Evolutionary conservation across 2,888 invertebrate genomes (phyloP), one percentile per base, ranked within the genome.

Genomic region (Copidosoma aretas): DNA sequence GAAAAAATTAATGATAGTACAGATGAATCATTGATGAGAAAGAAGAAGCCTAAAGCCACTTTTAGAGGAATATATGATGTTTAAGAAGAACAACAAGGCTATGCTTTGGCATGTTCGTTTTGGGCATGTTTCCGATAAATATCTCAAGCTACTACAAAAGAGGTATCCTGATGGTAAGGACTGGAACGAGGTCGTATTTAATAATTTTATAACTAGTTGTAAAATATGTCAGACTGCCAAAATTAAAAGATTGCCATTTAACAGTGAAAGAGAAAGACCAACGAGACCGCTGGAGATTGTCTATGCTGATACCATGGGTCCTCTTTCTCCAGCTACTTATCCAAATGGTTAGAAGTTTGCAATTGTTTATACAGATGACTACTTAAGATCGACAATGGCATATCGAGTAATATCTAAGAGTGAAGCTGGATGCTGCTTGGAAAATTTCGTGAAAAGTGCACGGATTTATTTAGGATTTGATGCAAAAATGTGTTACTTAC

Each of bases 401-500:
- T n/a, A 64, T 49, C 49, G 17, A 74, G 67, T 77, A 51, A 72
- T 70, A 62, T 12, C 41, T n/a, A 74, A 74, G 51, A 69, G 63
- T 51, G 73, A 73, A 46, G 67, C 71, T 1, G 70, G 66, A 3
- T 3, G 59, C 17, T 71, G 68, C 52, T 32, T 74, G 14, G 67
- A 73, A 39, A 19, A n/a, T 15, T 73, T 73, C 58, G 51, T 76
- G n/a, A 72, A 52, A 54, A 70, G 70, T 15, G 70, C 73, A 12
- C 63, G 73, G 69, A 75, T 75, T 65, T 39, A 75, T 56, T 58
- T 74, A 61, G 74, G 73, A 21, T 25, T 24, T 17, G 70, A 75
- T 57, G 70, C 67, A 17, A 75, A 75, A 60, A 64, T 75, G 5
- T 77, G 75, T 54, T 75, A 75, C 57, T 60, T 75, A 54, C 62